These are phyloP conservation scores for Lithophane ornitopus DNA, from an alignment of 2,888 invertebrate genomes.

Conservation along the genomic window DNA sequence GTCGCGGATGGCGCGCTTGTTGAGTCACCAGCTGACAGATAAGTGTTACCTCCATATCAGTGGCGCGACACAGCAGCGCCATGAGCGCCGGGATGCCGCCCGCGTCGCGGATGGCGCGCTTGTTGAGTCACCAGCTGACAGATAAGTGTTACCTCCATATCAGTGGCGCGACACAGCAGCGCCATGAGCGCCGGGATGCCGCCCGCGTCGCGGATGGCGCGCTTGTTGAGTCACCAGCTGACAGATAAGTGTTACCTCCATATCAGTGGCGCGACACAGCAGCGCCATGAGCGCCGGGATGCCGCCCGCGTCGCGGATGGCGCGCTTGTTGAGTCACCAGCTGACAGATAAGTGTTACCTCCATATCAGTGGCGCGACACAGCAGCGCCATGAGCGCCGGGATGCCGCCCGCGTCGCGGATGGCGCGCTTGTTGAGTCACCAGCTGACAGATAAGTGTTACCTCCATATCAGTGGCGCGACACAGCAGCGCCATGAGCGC, in stretches of 20 bases:
- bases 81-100: conserved; percentile 98
- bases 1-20: conserved; percentile 98
- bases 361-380: conserved; percentile 96
- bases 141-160: conserved; percentile 94
- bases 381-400: conserved; percentile 97
- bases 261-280: conserved; percentile 96
- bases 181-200: conserved; percentile 98
- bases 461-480: conserved; percentile 97
- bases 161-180: conserved; percentile 96
- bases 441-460: conserved; percentile 74
- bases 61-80: conserved; percentile 95
- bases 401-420: conserved; percentile 98
- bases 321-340: conserved; percentile 96
- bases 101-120: conserved; percentile 98
- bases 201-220: conserved; percentile 97
- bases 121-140: conserved; percentile 92
- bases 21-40: conserved; percentile 79
- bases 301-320: conserved; percentile 98
- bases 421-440: conserved; percentile 98
- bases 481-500: conserved; percentile 96
- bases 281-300: conserved; percentile 97
- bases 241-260: conserved; percentile 92
- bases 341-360: conserved; percentile 89
- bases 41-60: conserved; percentile 95
- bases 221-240: conserved; percentile 94